Evolutionary conservation across 1,140 invertebrate species (phyloP).

Genomic region (Penaeus indicus): DNA sequence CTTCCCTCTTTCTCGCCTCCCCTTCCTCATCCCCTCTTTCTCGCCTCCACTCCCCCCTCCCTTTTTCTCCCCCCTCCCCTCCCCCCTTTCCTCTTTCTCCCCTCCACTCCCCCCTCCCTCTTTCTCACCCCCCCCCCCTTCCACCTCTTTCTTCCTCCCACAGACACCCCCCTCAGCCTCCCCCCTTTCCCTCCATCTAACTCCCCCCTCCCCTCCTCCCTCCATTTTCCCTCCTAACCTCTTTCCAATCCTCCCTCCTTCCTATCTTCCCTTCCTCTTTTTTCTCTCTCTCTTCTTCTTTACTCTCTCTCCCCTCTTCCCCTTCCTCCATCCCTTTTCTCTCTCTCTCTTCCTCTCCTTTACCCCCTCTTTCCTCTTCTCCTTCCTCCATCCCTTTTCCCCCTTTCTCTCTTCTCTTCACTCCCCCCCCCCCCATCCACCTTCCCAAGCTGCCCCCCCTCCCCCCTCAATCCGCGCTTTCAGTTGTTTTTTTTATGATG

Average conservation of each 20-base stretch:
- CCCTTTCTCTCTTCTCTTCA: too few relatives aligned
- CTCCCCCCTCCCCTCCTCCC: neutral
- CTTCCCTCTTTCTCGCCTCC: neutral
- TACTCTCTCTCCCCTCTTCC: neutral
- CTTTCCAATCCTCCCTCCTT: neutral
- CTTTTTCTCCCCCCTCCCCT: neutral
- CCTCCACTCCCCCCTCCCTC: too few relatives aligned
- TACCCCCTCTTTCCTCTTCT: neutral
- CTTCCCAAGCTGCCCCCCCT: too few relatives aligned
- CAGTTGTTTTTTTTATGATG: too few relatives aligned
- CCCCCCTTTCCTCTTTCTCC: neutral
- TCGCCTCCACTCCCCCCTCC: neutral
- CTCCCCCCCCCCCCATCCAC: too few relatives aligned
- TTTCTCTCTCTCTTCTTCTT: neutral
- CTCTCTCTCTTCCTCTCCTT: too few relatives aligned
- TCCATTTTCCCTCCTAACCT: neutral
- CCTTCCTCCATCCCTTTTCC: too few relatives aligned
- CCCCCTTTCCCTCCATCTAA: neutral
- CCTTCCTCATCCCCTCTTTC: neutral
- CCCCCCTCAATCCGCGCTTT: too few relatives aligned
- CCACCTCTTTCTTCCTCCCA: neutral
- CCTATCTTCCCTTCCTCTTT: neutral
- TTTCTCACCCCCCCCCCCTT: neutral
- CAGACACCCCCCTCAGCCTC: neutral
- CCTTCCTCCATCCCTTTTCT: too few relatives aligned